Conservation (phyloP, 2,888 invertebrate genomes). For the Acanthosoma haemorrhoidale region DNA sequence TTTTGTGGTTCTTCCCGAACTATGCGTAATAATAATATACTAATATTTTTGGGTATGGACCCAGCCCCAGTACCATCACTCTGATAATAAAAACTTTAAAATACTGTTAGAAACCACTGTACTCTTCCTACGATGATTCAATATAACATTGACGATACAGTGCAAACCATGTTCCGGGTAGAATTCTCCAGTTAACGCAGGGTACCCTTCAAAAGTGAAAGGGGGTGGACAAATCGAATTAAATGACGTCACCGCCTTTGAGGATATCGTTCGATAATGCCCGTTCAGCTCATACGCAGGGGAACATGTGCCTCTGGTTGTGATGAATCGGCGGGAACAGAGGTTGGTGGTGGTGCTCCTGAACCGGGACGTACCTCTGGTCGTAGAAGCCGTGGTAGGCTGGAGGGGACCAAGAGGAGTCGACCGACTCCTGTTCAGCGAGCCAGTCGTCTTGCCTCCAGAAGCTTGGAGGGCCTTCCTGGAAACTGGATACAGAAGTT, state of each 20-base stretch:
- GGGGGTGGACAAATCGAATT: conserved; percentile 17
- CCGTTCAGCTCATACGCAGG: conserved; percentile 1
- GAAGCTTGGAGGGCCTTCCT: background rate
- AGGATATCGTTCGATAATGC: background rate
- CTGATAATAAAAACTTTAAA: too few relatives aligned
- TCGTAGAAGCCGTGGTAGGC: conserved; percentile 15
- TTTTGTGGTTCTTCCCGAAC: too few relatives aligned
- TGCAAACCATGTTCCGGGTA: background rate
- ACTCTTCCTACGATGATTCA: too few relatives aligned
- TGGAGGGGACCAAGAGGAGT: conserved; percentile 15
- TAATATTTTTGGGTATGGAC: too few relatives aligned
- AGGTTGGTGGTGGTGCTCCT: background rate
- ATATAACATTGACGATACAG: too few relatives aligned
- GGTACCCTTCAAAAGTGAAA: background rate
- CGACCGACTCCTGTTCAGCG: conserved; percentile 19
- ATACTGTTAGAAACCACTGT: too few relatives aligned
- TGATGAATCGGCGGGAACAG: conserved; percentile 4
- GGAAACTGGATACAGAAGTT: background rate
- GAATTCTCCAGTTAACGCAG: background rate
- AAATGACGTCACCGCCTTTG: background rate
- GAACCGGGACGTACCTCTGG: background rate
- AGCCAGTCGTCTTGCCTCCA: conserved; percentile 26
- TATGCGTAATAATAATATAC: too few relatives aligned
- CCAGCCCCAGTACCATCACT: too few relatives aligned
- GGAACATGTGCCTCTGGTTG: conserved; percentile 25